phyloP scores from a whole-genome alignment of 2,888 invertebrate species.

The Smittia aterrima region DNA sequence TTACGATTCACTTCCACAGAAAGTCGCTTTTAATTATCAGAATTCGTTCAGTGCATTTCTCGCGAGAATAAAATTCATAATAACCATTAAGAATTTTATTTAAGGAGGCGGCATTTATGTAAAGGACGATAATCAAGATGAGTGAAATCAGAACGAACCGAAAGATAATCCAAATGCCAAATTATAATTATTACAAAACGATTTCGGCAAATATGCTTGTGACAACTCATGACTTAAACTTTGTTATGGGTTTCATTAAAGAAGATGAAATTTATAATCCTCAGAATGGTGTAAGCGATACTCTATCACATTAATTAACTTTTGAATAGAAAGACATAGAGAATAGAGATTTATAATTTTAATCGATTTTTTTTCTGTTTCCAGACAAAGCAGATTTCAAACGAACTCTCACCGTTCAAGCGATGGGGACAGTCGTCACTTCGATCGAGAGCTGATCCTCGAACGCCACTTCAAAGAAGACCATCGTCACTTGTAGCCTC shows the following conservation, averaged over 20 bases:
- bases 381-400: slow-evolving; percentile 53
- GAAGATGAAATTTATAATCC: slow-evolving; percentile 45
- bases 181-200: slow-evolving; percentile 39
- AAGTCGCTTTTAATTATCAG: no score
- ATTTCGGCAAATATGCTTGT: slow-evolving; percentile 43
- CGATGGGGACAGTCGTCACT: slow-evolving; percentile 64
- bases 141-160: no score
- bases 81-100: no score
- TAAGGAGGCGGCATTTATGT: no score
- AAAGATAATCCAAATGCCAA: slow-evolving; percentile 26
- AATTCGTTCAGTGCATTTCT: no score
- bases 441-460: slow-evolving; percentile 60
- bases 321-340: neutral
- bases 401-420: slow-evolving; percentile 50
- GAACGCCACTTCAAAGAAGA: slow-evolving; percentile 47
- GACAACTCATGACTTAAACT: slow-evolving; percentile 44
- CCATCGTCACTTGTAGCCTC: slow-evolving; percentile 56
- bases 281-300: slow-evolving; percentile 43
- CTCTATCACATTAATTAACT: neutral
- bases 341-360: no score
- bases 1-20: no score
- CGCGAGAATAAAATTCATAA: no score
- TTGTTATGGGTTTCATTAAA: slow-evolving; percentile 45
- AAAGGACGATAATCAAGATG: no score
- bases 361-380: slow-evolving; percentile 47